Percentiles rank a stretch among this genome's conserved stretches.
These are phyloP conservation scores for Diplosoma virens DNA, from an alignment of 23 tunicate genomes.

Conservation along the genomic window DNA sequence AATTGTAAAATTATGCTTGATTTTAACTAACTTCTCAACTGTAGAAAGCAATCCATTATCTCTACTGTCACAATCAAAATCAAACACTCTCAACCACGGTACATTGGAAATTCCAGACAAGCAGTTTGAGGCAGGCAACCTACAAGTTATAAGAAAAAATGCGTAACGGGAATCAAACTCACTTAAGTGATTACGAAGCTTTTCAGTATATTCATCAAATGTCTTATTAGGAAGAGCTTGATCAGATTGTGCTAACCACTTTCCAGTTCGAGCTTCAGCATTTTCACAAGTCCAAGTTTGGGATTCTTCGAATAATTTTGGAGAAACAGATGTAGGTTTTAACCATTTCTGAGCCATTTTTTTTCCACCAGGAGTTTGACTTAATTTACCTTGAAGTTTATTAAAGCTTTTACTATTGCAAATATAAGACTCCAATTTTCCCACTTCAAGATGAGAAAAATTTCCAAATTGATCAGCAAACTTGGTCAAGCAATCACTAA, in stretches of 20 bases:
- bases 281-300: no score
- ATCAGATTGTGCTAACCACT: background rate
- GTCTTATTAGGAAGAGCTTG: no score
- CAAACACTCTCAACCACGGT: constrained; percentile 58
- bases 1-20: background rate
- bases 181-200: background rate
- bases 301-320: no score
- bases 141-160: background rate
- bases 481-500: background rate
- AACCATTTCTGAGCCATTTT: no score
- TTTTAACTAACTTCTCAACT: background rate
- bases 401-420: background rate
- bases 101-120: constrained; percentile 12
- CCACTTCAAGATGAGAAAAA: background rate
- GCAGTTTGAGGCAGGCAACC: background rate
- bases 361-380: background rate
- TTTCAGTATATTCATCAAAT: background rate
- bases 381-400: background rate
- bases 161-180: constrained; percentile 3
- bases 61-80: constrained; percentile 44
- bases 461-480: background rate
- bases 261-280: no score
- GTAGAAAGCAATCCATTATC: constrained; percentile 5
- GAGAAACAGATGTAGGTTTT: no score
- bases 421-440: background rate